Evolutionary conservation across 2,113 vertebrate species (phyloP), one percentile per base, ranked within the genome.

Genomic region (Blennius ocellaris): DNA sequence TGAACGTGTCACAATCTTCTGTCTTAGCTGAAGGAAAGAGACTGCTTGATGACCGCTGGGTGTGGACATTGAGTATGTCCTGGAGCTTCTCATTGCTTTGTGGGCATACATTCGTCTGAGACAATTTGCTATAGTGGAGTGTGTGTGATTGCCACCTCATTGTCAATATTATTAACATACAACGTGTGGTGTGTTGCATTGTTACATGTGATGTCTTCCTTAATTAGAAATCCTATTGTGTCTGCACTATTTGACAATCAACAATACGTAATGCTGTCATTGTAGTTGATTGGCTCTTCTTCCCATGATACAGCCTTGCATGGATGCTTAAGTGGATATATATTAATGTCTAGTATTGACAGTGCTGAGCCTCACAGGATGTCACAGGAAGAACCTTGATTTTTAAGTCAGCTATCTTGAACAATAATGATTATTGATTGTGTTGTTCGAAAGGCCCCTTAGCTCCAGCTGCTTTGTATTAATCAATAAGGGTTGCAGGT

Each of bases 1-100:
- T 93, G 92, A 93, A 91, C 87, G 90, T 87, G 89, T 92, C 88
- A 86, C 82, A 69, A 85, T 84, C 83, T 81, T 89, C 83, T 90
- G 83, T 87, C 69, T 76, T 72, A 70, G 71, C 72, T 78, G 79
- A 80, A 69, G 78, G 47, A 83, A 80, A 72, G 73, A 86, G 79
- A 85, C 81, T 75, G 62, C 38, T 74, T 86, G 78, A 85, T 88
- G 84, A 80, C 85, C 83, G 74, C 54, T 49, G 52, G 70, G 59
- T 45, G 40, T 11, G 30, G 69, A 76, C 57, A 38, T 43, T 76
- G 55, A 69, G 74, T 15, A 4, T 51, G 49, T 53, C 56, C 41
- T 38, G 8, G 69, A 65, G 61, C 36, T 71, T 63, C 75, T 76
- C 16, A 47, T 65, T 30, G 14, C 17, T 51, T 70, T 58, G 54